Evolutionary conservation across 1,140 invertebrate genomes (phyloP), one percentile per base, ranked within the genome.

Genomic region (Orius insidiosus): DNA sequence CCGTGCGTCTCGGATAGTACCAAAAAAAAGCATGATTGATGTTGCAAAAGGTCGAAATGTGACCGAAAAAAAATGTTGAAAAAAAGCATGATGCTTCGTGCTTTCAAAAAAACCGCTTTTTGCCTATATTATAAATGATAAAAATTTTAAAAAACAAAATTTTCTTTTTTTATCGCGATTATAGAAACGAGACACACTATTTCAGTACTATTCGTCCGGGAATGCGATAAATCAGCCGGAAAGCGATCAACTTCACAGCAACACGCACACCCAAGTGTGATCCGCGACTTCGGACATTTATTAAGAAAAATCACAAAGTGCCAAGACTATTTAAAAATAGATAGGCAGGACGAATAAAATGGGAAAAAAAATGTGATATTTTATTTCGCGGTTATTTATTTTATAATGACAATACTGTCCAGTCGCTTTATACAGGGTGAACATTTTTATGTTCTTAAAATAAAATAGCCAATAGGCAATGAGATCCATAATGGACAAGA

Each of bases 151-250:
- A n/a, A n/a, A n/a, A n/a, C n/a, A n/a, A n/a, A n/a, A 16, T 24
- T 40, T 41, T 5, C 18, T 40, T 47, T 37, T 32, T 47, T 40
- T 47, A 19, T 24, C 24, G 24, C 3, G 24, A 24, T 24, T 24
- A 24, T 24, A 53, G 52, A 53, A 53, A 35, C 42, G 52, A 24
- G 52, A 53, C 36, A 53, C 49, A 32, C 45, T 52, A 54, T 74
- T 72, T 48, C 71, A 85, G 77, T 85, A 84, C 58, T 84, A 82
- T 68, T 75, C 77, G 35, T 76, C 80, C 45, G 75, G 76, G 48
- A 79, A 76, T 62, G 76, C 80, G 56, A 75, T 77, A 57, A 72
- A 67, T 53, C 68, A 62, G 59, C 69, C 64, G 53, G 74, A 80
- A 61, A 71, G 74, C 64, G 75, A 79, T 54, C 68, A 76, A 51